Base-by-base conservation (phyloP, 1,140 invertebrate species). In the Neocloeon triangulifer region DNA sequence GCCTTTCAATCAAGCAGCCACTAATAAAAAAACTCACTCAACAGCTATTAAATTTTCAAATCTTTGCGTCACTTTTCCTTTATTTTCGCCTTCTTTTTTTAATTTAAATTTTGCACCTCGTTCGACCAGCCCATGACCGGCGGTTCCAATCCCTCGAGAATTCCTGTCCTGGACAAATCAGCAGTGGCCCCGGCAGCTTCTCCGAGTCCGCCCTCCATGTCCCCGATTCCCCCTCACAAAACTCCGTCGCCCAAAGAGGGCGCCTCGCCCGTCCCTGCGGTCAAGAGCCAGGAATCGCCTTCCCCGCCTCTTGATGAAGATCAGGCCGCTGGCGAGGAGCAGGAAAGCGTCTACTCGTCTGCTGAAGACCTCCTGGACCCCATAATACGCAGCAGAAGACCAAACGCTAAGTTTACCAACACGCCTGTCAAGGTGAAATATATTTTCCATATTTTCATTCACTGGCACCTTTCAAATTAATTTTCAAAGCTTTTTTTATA, bases 301-400 rank as follows among this genome's bases (percentile, higher is more conserved):
- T 29, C 25, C 8, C 4, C 21, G n/a, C 10, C n/a, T 1, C 8
- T 19, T 13, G 10, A 17, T 20, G n/a, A n/a, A n/a, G n/a, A n/a
- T n/a, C n/a, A n/a, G n/a, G n/a, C n/a, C n/a, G 17, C 18, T 10
- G 10, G 16, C 12, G 9, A 9, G n/a, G 32, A 28, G 19, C 23
- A 33, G 18, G 33, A 17, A 10, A 27, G 33, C 10, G 7, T 14
- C 6, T 38, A 36, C 21, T 39, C 38, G 18, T 39, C 38, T 28
- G 29, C 31, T 9, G 38, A 39, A 18, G 38, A 39, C 30, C 25
- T 39, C 4, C 25, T 39, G 35, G 38, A 39, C 19, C 36, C 38
- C 20, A 37, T 37, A 17, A 30, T 28, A 20, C 17, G 35, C 13
- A 39, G 38, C 27, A 25, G 38, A 16, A 34, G 25, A 15, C 38